Evolutionary conservation across 2,888 invertebrate genomes (phyloP).

Genomic region (Mylabris sibirica): DNA sequence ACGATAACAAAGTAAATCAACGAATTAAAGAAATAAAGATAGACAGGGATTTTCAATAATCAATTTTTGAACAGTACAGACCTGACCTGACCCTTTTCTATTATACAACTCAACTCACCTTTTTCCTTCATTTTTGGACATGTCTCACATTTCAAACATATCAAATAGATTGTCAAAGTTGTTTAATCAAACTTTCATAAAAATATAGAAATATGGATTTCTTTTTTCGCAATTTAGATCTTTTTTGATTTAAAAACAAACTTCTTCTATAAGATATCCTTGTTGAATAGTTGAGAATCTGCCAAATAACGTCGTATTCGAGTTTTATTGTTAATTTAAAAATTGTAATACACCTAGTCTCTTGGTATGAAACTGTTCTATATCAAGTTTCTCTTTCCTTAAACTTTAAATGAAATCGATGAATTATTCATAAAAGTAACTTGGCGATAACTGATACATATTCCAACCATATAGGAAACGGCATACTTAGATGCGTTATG

Average conservation of each 20-base stretch:
- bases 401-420: slow-evolving; percentile 22
- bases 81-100: not conserved
- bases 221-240: not conserved
- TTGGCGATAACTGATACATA: slow-evolving; percentile 23
- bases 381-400: not conserved
- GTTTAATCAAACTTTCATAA: not conserved
- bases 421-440: slow-evolving; percentile 27
- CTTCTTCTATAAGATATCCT: not conserved
- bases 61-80: not conserved
- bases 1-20: too few relatives aligned
- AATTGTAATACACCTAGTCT: not conserved
- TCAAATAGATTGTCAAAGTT: slow-evolving; percentile 5
- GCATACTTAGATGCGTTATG: slow-evolving; percentile 25
- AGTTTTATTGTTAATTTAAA: not conserved
- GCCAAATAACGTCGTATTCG: not conserved
- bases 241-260: not conserved
- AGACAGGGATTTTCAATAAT: not conserved
- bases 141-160: not conserved
- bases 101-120: not conserved
- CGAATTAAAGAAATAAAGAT: not conserved
- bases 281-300: not conserved
- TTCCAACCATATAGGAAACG: slow-evolving; percentile 21
- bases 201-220: slow-evolving; percentile 3
- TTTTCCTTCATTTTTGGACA: not conserved
- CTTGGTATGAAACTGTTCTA: not conserved